A percentile compares a stretch with the other conserved stretches of the same genome.
Evolutionary conservation across 1,140 invertebrate genomes (phyloP).

Genomic region (Temnothorax nylanderi): DNA sequence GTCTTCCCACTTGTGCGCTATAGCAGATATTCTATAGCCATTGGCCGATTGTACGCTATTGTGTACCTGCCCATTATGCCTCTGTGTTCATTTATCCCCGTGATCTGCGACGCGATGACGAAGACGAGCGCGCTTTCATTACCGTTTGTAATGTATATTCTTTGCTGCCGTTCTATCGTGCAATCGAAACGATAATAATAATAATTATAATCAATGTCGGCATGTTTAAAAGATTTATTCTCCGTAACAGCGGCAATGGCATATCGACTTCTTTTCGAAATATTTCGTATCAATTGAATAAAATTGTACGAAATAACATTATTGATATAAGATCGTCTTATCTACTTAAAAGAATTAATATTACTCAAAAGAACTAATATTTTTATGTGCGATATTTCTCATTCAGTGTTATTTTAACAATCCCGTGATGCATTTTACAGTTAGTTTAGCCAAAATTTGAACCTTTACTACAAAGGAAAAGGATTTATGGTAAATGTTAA

Average conservation of each 20-base stretch:
- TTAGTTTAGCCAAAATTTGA: not conserved
- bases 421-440: no score
- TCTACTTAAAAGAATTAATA: not conserved
- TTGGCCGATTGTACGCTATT: slow-evolving; percentile 68
- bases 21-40: slow-evolving; percentile 59
- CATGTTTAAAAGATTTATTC: slow-evolving; percentile 20
- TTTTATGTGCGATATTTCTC: not conserved
- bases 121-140: slow-evolving; percentile 64
- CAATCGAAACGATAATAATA: slow-evolving; percentile 40
- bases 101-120: slow-evolving; percentile 47
- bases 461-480: not conserved
- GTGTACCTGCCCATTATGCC: slow-evolving; percentile 68
- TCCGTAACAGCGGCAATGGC: not conserved
- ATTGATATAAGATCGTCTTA: not conserved
- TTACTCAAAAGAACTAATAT: no score
- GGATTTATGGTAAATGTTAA: slow-evolving; percentile 20
- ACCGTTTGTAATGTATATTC: slow-evolving; percentile 58
- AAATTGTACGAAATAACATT: not conserved
- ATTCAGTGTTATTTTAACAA: not conserved
- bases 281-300: not conserved
- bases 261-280: not conserved
- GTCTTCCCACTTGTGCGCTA: slow-evolving; percentile 55
- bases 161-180: slow-evolving; percentile 20
- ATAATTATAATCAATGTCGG: slow-evolving; percentile 49
- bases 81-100: slow-evolving; percentile 38